Evolutionary conservation across 2,113 vertebrate genomes (phyloP).

Genomic region (Melozone crissalis): DNA sequence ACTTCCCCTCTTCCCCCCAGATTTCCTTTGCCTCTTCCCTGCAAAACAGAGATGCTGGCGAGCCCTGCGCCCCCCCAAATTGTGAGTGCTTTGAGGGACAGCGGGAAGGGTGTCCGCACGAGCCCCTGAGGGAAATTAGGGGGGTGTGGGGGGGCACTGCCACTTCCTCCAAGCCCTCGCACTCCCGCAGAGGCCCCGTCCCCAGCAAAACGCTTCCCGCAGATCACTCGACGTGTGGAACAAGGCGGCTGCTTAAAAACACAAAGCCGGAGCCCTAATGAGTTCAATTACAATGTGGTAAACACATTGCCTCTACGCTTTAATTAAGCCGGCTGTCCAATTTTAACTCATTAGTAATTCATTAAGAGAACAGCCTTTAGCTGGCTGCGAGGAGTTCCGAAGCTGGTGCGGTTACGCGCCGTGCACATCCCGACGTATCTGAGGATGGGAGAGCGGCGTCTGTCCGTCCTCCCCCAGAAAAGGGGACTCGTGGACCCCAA

Average conservation of each 20-base stretch:
- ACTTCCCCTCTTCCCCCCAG: neutral
- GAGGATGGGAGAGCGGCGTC: neutral
- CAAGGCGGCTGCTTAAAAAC: slow-evolving; percentile 71
- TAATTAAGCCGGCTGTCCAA: slow-evolving; percentile 87
- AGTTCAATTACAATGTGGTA: slow-evolving; percentile 88
- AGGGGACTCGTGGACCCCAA: neutral
- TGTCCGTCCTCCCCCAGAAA: neutral
- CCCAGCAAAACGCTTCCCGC: slow-evolving; percentile 38
- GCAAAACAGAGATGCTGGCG: accelerated
- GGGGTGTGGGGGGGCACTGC: too few relatives aligned
- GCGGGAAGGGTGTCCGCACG: neutral
- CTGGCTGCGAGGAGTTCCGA: slow-evolving; percentile 48
- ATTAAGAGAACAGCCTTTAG: slow-evolving; percentile 82
- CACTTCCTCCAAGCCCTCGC: neutral
- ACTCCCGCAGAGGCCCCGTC: neutral
- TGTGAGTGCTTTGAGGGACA: neutral
- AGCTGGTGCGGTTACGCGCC: neutral
- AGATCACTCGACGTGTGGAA: slow-evolving; percentile 39
- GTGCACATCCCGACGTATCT: neutral
- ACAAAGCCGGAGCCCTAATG: slow-evolving; percentile 81
- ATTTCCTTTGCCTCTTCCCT: neutral
- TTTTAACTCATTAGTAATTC: slow-evolving; percentile 88
- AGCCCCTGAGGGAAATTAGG: neutral
- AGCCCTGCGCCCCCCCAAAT: too few relatives aligned
- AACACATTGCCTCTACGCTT: slow-evolving; percentile 84